Base-by-base conservation (phyloP, 2,797 vertebrate genomes). In the Nannoperca obscura region DNA sequence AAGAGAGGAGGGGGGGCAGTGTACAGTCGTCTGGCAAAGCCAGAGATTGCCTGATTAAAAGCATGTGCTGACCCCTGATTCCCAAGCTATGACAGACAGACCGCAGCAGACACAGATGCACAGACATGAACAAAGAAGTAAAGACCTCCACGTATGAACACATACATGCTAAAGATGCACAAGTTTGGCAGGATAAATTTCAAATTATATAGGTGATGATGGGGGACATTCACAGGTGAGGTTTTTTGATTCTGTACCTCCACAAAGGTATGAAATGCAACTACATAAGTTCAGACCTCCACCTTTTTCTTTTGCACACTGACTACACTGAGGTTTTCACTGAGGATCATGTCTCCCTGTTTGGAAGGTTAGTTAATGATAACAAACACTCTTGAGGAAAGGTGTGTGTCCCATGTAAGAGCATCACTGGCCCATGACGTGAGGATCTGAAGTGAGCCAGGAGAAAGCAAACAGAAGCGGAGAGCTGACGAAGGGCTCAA, bases 1-100 rank as follows among this genome's bases (percentile, higher is more conserved):
- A 44, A 70, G 69, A 69, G 60, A 30, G 54, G 54, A 42, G 68
- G 74, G 82, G 68, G 70, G 54, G 38, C 49, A 57, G 70, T 52
- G 76, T 78, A 57, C 78, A 74, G 78, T 58, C 44, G 49, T 87
- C 86, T 89, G 84, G 85, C 83, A 80, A 46, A 76, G 64, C 60
- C 63, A 78, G 40, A 80, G 73, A 70, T 79, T 12, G 65, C 50
- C 80, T 93, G 88, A 94, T 93, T 89, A 84, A 79, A 93, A 94
- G 82, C 91, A 93, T 92, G 86, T 91, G 91, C 70, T 74, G 78
- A 86, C 65, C 76, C 78, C 63, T 40, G 47, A 76, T 78, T 89
- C 74, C 70, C 65, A 69, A 80, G 52, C 71, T 81, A 70, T 78
- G 84, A 91, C 85, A 91, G 85, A 86, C 81, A 84, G 81, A 86